Base-by-base conservation (phyloP, 2,797 vertebrate genomes). In the Hydrophis major region DNA sequence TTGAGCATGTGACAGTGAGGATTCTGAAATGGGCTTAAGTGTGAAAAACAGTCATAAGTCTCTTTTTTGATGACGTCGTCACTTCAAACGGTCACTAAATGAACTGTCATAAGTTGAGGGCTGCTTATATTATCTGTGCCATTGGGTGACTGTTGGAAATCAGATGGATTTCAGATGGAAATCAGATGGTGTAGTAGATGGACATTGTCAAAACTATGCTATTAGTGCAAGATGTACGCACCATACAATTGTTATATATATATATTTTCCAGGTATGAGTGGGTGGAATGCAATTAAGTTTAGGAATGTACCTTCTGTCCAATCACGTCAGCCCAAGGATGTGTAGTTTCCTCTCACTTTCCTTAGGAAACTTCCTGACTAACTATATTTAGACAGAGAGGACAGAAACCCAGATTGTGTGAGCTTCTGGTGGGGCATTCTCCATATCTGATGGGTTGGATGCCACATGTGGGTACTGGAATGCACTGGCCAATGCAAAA, bases 81-180 rank as follows among this genome's bases (percentile, higher is more conserved):
- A 37, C n/a, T 69, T 37, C 2, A 2, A n/a, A 69, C 0, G 1
- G 66, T 37, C n/a, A 8, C n/a, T 74, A 74, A 74, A 74, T 4
- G n/a, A 37, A 32, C 16, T 18, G n/a, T 37, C 4, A 0, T 3
- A 32, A 18, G 16, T 3, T n/a, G 2, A 74, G 6, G 66, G 16
- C 32, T 8, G 18, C 66, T n/a, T 7, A 1, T 74, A n/a, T 13
- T 28, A 87, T 94, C 63, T 22, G 93, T 90, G 1, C 88, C 89
- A 90, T 61, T 95, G 94, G 88, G 12, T 59, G n/a, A 94, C 90
- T 93, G 25, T 56, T 95, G 92, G 91, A 92, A 93, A 94, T 16
- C 94, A 56, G 74, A 95, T 47, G 47, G 47, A 47, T 47, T 47
- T 16, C 94, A 56, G 74, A 95, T 95, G 92, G 90, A 92, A 93